Base-by-base conservation (phyloP, 2,113 vertebrate genomes). In the Dipodomys stephensi region DNA sequence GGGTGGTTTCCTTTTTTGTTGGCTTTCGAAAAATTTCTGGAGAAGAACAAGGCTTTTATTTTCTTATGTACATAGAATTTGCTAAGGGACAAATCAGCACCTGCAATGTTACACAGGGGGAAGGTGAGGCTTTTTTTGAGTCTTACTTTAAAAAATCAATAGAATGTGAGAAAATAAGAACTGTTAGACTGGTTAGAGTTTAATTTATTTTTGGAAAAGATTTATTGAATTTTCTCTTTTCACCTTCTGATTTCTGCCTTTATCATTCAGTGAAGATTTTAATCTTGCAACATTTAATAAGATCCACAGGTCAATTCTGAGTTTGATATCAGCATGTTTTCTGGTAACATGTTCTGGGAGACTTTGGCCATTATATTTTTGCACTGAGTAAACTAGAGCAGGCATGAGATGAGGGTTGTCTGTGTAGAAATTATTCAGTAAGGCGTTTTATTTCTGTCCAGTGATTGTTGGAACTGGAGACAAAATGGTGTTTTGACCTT, bases 261-360 rank as follows among this genome's bases (percentile, higher is more conserved):
- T 92, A 88, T 80, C 20, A 72, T 71, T 93, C 53, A 49, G 49
- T 71, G 49, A 91, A 20, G 2, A 88, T 90, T 90, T 95, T 84
- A 95, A 71, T 94, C 74, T 94, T 82, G 25, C 30, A 79, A 7
- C 22, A 93, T 30, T 27, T 96, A 95, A 92, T 88, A 76, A 87
- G 69, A 94, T 83, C 13, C 23, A 92, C 32, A 82, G 35, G 84
- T 72, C 68, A 87, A 53, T 84, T 90, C 32, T 87, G 30, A 82
- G 23, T 82, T 81, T 78, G 60, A 44, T 95, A 76, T 30, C 68
- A 82, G 73, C 44, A 83, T 46, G 64, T 20, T 78, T 89, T 27
- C 68, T 62, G 62, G 35, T 23, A 81, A 90, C 35, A 57, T 83
- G 7, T 27, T 82, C 67, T 32, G 13, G 62, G 49, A 28, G 85